Conservation (phyloP, 2,888 invertebrate species). For the Xestia xanthographa region DNA sequence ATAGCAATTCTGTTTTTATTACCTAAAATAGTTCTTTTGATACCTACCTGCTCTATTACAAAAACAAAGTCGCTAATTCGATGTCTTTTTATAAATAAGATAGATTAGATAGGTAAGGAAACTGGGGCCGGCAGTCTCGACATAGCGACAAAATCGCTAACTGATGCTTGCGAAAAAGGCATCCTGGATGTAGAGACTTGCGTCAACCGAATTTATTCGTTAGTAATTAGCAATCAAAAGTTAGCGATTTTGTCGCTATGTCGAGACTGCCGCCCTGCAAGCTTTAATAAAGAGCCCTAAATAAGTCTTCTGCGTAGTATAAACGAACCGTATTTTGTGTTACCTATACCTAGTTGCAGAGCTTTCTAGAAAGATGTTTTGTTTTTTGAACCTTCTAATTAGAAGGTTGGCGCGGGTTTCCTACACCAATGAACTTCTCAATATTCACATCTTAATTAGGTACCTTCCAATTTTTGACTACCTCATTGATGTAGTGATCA, state of each 20-base stretch:
- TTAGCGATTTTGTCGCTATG: too few relatives aligned
- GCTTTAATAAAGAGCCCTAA: neutral
- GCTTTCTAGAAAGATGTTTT: neutral
- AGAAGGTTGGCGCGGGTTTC: neutral
- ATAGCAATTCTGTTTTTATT: constrained; percentile 25
- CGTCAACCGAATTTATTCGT: too few relatives aligned
- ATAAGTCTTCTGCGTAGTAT: neutral
- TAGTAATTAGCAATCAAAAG: too few relatives aligned
- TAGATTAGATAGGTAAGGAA: constrained; percentile 6
- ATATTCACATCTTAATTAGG: neutral
- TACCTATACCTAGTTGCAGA: neutral
- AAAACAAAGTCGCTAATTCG: neutral
- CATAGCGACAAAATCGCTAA: too few relatives aligned
- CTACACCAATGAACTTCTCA: neutral
- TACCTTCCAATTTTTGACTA: too few relatives aligned
- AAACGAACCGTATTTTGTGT: neutral
- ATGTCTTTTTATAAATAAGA: neutral
- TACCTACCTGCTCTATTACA: neutral
- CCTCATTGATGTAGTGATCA: neutral
- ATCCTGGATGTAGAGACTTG: too few relatives aligned
- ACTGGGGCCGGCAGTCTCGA: too few relatives aligned
- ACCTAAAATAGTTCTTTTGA: constrained; percentile 1
- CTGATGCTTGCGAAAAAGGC: too few relatives aligned
- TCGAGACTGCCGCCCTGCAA: too few relatives aligned
- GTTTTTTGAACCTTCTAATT: neutral